Conservation (phyloP, 1,140 invertebrate species). For the Chionoecetes opilio region DNA sequence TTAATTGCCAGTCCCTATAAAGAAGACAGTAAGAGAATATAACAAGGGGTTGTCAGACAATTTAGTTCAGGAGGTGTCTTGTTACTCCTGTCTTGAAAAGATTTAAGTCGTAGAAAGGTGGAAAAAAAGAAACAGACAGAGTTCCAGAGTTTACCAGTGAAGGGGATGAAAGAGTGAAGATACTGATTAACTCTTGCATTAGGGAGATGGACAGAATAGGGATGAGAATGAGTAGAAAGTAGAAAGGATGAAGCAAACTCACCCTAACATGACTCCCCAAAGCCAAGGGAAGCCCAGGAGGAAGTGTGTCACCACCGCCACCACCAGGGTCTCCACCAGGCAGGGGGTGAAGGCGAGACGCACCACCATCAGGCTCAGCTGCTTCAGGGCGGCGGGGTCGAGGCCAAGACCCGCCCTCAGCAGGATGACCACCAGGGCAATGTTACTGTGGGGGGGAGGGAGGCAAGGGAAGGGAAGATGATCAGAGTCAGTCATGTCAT, state of each 20-base stretch:
- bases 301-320: constrained; percentile 89
- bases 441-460: constrained; percentile 86
- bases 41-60: too few species aligned
- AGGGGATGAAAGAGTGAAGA: too few species aligned
- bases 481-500: not conserved
- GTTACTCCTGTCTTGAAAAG: too few species aligned
- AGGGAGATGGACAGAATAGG: too few species aligned
- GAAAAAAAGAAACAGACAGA: too few species aligned
- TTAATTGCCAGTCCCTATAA: too few species aligned
- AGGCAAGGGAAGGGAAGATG: not conserved
- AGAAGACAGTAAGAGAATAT: too few species aligned
- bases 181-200: too few species aligned
- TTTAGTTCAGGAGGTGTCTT: too few species aligned
- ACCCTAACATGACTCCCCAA: constrained; percentile 94
- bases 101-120: too few species aligned
- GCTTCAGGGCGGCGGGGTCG: constrained; percentile 92
- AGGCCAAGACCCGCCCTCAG: constrained; percentile 96
- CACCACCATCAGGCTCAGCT: constrained; percentile 85
- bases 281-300: constrained; percentile 93
- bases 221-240: not conserved
- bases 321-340: constrained; percentile 89
- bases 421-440: constrained; percentile 95
- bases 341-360: constrained; percentile 94
- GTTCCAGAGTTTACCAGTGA: too few species aligned
- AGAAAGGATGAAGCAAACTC: constrained; percentile 56